Conservation (phyloP, 2,113 vertebrate genomes). For the Sander vitreus region DNA sequence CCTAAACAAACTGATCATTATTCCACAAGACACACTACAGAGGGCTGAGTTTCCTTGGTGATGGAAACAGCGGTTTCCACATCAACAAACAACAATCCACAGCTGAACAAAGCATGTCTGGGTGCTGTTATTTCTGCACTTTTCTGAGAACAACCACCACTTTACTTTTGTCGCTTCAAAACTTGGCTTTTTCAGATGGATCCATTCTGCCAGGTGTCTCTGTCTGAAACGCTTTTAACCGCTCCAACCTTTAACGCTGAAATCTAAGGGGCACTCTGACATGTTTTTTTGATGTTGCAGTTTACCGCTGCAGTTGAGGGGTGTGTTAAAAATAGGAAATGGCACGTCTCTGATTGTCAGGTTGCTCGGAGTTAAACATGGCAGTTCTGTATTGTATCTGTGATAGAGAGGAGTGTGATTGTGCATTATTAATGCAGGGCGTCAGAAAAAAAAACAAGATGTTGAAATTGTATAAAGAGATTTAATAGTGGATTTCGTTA, state of each 20-base stretch:
- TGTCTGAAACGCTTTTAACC: constrained; percentile 35
- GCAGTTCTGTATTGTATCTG: constrained; percentile 27
- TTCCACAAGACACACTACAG: constrained; percentile 12
- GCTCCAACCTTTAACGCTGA: neutral
- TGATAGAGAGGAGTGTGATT: constrained; percentile 37
- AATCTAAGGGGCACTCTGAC: constrained; percentile 28
- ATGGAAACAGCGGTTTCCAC: constrained; percentile 12
- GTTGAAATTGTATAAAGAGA: constrained; percentile 17
- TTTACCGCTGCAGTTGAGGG: constrained; percentile 26
- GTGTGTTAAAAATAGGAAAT: constrained; percentile 39
- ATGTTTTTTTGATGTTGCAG: constrained; percentile 27
- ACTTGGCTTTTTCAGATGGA: constrained; percentile 50
- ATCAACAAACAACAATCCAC: neutral
- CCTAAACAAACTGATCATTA: neutral
- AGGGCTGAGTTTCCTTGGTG: constrained; percentile 54
- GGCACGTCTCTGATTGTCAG: constrained; percentile 40
- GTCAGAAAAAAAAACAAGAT: constrained; percentile 45
- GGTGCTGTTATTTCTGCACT: constrained; percentile 21
- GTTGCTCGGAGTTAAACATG: constrained; percentile 20
- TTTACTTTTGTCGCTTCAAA: constrained; percentile 32
- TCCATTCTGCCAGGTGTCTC: constrained; percentile 33
- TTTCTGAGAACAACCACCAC: constrained; percentile 11
- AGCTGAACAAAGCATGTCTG: neutral
- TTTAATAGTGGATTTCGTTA: constrained; percentile 31
- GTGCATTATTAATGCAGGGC: constrained; percentile 63